A percentile compares a stretch with the other conserved stretches of the same genome.
phyloP scores from a whole-genome alignment of 2,113 vertebrate genomes.

The Brachionichthys hirsutus region DNA sequence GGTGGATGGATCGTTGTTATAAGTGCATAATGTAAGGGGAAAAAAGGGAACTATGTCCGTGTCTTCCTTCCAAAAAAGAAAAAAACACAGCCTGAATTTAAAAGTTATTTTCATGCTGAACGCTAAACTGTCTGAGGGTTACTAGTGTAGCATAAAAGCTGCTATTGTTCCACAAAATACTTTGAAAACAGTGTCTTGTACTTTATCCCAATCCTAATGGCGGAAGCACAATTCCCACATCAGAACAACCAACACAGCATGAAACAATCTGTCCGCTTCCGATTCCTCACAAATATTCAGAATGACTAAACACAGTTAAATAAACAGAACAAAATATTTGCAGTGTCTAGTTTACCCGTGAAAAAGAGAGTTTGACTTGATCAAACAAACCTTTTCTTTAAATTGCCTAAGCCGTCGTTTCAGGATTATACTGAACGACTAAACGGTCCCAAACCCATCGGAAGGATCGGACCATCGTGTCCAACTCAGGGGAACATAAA shows the following conservation, averaged over 20 bases:
- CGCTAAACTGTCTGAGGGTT: too few species aligned
- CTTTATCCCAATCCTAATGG: background rate
- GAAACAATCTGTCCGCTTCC: background rate
- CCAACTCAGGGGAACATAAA: constrained; percentile 29
- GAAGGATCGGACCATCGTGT: constrained; percentile 10
- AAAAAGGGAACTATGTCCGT: constrained; percentile 8
- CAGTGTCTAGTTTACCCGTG: background rate
- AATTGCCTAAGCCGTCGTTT: constrained; percentile 1
- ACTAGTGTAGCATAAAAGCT: too few species aligned
- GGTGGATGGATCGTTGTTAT: too few species aligned
- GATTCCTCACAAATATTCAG: too few species aligned
- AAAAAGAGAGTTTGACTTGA: background rate
- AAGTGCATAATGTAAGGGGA: too few species aligned
- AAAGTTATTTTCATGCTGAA: too few species aligned
- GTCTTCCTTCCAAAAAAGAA: constrained; percentile 8
- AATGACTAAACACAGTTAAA: background rate
- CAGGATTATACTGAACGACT: constrained; percentile 17
- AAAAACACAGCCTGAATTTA: background rate
- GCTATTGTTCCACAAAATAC: too few species aligned
- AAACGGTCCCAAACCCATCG: constrained; percentile 4
- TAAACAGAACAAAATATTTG: too few species aligned
- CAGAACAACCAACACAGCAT: background rate
- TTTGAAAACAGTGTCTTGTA: too few species aligned
- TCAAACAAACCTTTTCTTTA: constrained; percentile 4
- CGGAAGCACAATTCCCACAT: background rate